phyloP scores from a whole-genome alignment of 2,888 invertebrate genomes.

The Adelognathus sp. region DNA sequence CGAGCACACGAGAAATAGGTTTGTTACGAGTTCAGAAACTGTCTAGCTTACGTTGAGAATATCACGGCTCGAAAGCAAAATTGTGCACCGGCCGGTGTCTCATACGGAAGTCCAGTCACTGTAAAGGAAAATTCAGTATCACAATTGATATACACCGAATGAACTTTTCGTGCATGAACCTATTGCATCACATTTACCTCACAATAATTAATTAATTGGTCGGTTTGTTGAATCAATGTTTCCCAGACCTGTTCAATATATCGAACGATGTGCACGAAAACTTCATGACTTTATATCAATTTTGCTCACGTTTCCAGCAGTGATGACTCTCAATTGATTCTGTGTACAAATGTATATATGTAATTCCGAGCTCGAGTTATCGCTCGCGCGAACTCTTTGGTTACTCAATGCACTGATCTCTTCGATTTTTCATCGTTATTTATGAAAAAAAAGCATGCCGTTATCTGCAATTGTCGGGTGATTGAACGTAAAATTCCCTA shows the following conservation, averaged over 20 bases:
- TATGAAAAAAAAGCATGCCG: neutral
- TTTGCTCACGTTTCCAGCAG: too few species aligned
- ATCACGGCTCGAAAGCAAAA: neutral
- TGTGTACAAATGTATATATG: too few species aligned
- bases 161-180: neutral
- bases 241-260: too few species aligned
- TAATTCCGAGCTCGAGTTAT: too few species aligned
- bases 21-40: conserved; percentile 29
- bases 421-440: neutral
- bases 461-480: neutral
- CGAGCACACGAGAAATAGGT: conserved; percentile 56
- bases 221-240: too few species aligned
- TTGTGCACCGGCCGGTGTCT: neutral
- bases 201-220: too few species aligned
- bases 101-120: neutral
- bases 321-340: too few species aligned
- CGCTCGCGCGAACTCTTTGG: neutral
- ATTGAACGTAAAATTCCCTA: neutral
- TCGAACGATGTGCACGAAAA: too few species aligned
- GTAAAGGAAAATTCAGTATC: neutral
- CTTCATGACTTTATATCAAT: too few species aligned
- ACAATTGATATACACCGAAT: neutral
- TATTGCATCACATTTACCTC: too few species aligned
- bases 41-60: neutral
- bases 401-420: neutral